Percentiles rank a stretch among this genome's conserved stretches.
Evolutionary conservation across 2,888 invertebrate genomes (phyloP).

Genomic region (Spisula subtruncata): DNA sequence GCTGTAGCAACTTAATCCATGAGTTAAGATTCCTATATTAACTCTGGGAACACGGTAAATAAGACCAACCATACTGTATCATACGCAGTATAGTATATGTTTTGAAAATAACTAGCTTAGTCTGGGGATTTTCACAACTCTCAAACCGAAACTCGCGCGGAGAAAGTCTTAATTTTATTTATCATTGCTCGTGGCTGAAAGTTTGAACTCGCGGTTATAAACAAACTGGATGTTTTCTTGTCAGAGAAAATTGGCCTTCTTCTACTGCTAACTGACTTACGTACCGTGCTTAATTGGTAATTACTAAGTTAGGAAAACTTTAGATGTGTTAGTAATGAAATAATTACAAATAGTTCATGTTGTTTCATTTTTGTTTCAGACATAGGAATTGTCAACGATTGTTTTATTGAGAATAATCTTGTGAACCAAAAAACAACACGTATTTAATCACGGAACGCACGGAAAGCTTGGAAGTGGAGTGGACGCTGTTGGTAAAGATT

Average conservation of each 20-base stretch:
- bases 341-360: not conserved
- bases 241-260: not conserved
- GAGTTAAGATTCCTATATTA: constrained; percentile 2
- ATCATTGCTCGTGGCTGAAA: not conserved
- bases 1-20: constrained; percentile 40
- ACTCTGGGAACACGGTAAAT: not conserved
- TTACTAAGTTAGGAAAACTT: not conserved
- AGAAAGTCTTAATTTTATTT: constrained; percentile 27
- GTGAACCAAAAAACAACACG: not conserved
- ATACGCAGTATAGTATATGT: not conserved
- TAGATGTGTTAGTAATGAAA: constrained; percentile 14
- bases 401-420: not conserved
- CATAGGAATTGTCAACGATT: not conserved
- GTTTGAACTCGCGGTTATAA: not conserved
- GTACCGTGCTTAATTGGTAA: not conserved
- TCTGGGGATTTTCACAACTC: not conserved
- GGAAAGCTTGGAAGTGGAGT: no score
- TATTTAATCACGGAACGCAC: not conserved
- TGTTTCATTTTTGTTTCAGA: not conserved
- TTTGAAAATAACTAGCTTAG: not conserved
- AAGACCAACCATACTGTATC: not conserved
- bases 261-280: constrained; percentile 10
- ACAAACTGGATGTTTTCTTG: not conserved
- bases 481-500: not conserved
- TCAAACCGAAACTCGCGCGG: not conserved